phyloP scores from a whole-genome alignment of 2,113 vertebrate species.

The Ardeotis arabs region DNA sequence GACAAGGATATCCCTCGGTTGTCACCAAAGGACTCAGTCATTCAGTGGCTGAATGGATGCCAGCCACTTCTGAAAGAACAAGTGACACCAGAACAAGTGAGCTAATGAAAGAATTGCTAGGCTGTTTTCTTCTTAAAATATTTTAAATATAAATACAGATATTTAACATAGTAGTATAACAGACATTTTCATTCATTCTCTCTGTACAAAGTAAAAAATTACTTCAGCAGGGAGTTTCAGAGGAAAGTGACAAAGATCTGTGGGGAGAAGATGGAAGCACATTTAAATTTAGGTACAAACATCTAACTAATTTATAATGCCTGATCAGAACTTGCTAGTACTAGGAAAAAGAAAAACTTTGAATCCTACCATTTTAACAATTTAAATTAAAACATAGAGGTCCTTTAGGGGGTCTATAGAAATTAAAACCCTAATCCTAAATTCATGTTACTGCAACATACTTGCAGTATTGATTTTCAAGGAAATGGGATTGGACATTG shows the following conservation, averaged over 20 bases:
- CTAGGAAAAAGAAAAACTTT: neutral
- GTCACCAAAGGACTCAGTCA: neutral
- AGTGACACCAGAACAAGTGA: neutral
- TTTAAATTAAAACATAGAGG: neutral
- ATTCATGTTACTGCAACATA: neutral
- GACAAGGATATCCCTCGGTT: neutral
- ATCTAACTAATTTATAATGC: neutral
- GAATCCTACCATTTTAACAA: neutral
- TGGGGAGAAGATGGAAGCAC: neutral
- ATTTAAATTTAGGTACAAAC: neutral
- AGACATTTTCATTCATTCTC: neutral
- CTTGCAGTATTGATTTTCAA: neutral
- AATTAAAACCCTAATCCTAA: neutral
- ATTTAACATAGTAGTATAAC: neutral
- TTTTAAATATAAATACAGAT: neutral
- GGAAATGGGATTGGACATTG: neutral
- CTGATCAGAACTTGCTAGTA: neutral
- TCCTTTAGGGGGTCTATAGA: neutral
- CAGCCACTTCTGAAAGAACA: neutral
- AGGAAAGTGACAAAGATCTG: neutral
- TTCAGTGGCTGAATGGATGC: neutral
- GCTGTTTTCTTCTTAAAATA: neutral
- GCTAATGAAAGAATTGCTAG: neutral
- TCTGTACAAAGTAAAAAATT: neutral
- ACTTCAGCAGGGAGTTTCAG: neutral